These are phyloP conservation scores for Aleiodes sp. DNA, from an alignment of 1,140 invertebrate species.

Conservation along the genomic window DNA sequence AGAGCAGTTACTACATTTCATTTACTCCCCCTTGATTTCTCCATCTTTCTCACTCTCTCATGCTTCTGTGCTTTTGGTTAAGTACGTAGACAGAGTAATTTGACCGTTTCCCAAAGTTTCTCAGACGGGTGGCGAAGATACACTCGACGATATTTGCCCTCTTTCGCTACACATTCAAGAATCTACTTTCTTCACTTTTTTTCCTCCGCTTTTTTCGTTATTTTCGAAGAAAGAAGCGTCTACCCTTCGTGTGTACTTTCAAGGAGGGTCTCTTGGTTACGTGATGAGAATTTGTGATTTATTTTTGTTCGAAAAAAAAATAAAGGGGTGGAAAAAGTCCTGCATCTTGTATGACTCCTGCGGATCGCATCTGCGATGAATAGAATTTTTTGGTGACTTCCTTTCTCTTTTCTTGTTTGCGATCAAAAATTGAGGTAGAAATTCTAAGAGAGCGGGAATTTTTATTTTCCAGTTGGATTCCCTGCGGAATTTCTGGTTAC, in stretches of 20 bases:
- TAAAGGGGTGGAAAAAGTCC: neutral
- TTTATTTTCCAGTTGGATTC: too few species aligned
- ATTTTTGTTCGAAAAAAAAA: neutral
- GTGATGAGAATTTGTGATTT: conserved; percentile 11
- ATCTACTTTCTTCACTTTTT: neutral
- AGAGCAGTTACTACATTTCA: conserved; percentile 13
- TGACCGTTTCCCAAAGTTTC: conserved; percentile 10
- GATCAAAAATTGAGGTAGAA: too few species aligned
- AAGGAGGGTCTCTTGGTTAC: neutral
- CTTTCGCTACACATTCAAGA: neutral
- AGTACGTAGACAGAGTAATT: conserved; percentile 2
- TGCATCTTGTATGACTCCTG: neutral
- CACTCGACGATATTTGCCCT: conserved; percentile 1
- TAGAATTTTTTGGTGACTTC: neutral
- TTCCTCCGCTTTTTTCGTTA: neutral
- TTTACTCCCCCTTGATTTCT: conserved; percentile 9
- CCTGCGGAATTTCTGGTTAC: too few species aligned
- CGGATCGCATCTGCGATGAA: neutral
- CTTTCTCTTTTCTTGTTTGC: neutral
- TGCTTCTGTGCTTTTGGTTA: conserved; percentile 7
- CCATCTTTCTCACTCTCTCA: neutral
- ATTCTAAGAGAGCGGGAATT: too few species aligned
- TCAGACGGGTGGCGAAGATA: neutral
- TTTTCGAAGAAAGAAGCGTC: neutral
- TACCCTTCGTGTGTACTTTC: neutral